phyloP scores from a whole-genome alignment of 2,113 vertebrate species.

The Hippocampus zosterae region DNA sequence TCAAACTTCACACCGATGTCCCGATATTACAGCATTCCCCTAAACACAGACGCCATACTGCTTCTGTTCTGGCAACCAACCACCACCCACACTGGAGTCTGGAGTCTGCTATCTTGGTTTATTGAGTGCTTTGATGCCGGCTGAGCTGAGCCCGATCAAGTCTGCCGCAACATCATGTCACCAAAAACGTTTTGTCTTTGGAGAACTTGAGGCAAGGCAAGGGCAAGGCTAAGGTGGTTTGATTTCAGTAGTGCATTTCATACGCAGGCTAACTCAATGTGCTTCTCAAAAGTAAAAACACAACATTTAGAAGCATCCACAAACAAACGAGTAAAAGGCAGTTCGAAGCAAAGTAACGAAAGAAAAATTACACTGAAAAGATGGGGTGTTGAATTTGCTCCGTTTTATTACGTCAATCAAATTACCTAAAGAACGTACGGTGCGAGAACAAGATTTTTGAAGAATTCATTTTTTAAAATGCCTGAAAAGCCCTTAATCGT shows the following conservation, averaged over 20 bases:
- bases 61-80: constrained; percentile 1
- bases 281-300: no score
- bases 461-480: no score
- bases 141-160: neutral
- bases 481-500: no score
- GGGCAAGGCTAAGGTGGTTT: no score
- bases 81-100: constrained; percentile 2
- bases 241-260: no score
- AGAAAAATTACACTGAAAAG: no score
- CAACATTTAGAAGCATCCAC: neutral
- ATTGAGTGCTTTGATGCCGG: neutral
- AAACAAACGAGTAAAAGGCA: neutral
- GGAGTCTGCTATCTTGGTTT: neutral
- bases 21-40: constrained; percentile 1
- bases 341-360: no score
- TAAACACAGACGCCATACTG: constrained; percentile 1
- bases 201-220: neutral
- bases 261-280: no score
- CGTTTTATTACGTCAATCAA: no score
- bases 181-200: neutral
- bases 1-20: constrained; percentile 1
- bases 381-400: no score
- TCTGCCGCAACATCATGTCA: neutral
- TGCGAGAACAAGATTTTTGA: no score
- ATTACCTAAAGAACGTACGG: no score